phyloP scores from a whole-genome alignment of 2,888 invertebrate genomes.

The Apamea monoglypha region DNA sequence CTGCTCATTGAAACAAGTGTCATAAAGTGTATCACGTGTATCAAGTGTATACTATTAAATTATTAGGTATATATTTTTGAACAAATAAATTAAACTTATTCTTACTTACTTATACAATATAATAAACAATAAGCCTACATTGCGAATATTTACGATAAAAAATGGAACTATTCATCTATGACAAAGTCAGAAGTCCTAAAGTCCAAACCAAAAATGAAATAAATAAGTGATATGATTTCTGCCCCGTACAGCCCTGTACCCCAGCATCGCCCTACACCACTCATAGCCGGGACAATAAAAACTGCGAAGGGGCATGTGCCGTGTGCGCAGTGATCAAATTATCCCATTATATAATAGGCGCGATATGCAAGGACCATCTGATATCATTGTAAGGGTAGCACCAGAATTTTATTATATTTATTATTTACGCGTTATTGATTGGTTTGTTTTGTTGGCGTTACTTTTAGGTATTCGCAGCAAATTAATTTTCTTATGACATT shows the following conservation, averaged over 20 bases:
- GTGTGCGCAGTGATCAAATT: slow-evolving; percentile 82
- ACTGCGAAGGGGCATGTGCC: slow-evolving; percentile 73
- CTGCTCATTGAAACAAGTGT: too few relatives aligned
- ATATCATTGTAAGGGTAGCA: slow-evolving; percentile 75
- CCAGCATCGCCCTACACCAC: slow-evolving; percentile 61
- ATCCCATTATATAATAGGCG: slow-evolving; percentile 83
- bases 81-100: too few relatives aligned
- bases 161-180: not conserved
- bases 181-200: not conserved
- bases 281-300: slow-evolving; percentile 79
- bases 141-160: not conserved
- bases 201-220: not conserved
- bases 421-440: slow-evolving; percentile 76
- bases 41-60: too few relatives aligned
- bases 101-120: too few relatives aligned
- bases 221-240: slow-evolving; percentile 28
- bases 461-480: not conserved
- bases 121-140: not conserved
- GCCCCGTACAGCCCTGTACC: slow-evolving; percentile 72
- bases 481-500: not conserved
- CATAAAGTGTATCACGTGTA: too few relatives aligned
- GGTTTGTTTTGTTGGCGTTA: slow-evolving; percentile 14
- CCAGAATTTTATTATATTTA: slow-evolving; percentile 75
- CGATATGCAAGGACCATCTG: slow-evolving; percentile 79
- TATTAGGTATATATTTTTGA: too few relatives aligned